Base-by-base conservation (phyloP, 2,888 invertebrate species). In the Harpalus rubripes region DNA sequence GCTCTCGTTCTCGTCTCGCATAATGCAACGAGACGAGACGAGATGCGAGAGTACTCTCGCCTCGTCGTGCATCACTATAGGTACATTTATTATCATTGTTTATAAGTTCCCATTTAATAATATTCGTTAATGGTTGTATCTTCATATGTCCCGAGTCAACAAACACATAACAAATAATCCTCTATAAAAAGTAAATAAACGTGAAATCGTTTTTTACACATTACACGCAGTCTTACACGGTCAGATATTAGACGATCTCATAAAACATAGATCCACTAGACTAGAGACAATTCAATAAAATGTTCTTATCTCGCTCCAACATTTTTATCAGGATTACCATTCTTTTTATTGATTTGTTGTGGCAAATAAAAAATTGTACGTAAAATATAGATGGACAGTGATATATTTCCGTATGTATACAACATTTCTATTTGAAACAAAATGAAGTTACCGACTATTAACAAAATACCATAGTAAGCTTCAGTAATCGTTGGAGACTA, bases 391-490 rank as follows among this genome's bases (percentile, higher is more conserved):
- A 2, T 12, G 4, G 44, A 52, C 32, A 32, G 32, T 32, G 32
- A 32, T 32, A 32, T 4, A 32, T 32, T 32, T 32, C 5, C 32
- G 3, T 32, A 32, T 32, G 1, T 32, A 32, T 32, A 4, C 5
- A 32, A 32, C 32, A 32, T 32, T 4, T 32, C 10, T 10, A 52
- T 52, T 52, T 52, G 44, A 12, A 32, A 32, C 32, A 15, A 59
- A 16, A 22, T 68, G 68, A 68, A 26, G 63, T 63, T 26, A 68
- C 32, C 44, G 1, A 52, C 44, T 52, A 52, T 68, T 68, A 68
- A 68, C 32, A 32, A 68, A 68, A 68, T 68, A 39, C 7, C 15
- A 6, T 68, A 32, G 68, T 32, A 39, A 39, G 15, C n/a, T 68
- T 39, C 41, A 32, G 39, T 32, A 68, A 68, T 15, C 39, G 32